Base-by-base conservation (phyloP, 2,888 invertebrate species). In the Chesias legatella region DNA sequence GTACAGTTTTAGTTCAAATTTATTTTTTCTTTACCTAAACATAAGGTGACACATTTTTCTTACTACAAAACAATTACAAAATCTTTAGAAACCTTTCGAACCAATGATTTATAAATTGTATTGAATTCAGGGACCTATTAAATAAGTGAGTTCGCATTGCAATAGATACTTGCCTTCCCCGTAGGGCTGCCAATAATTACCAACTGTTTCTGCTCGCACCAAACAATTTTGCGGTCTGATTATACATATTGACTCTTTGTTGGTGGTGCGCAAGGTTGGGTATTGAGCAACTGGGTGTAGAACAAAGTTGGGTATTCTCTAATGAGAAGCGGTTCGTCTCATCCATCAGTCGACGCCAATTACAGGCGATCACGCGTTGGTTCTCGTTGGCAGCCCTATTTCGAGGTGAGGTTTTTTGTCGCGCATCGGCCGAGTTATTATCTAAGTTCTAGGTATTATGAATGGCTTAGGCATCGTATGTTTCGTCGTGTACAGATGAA, bases 311-410 rank as follows among this genome's bases (percentile, higher is more conserved):
- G 72, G 56, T 23, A 33, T 55, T 50, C 51, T 56, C 61, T 70
- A 73, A 74, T 74, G 72, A 74, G 72, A 63, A 63, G 49, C 60
- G 58, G 63, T 55, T 49, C 56, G 56, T 64, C 65, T 60, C 68
- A 73, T 71, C 73, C 71, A 69, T 69, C 55, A 55, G 51, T 52
- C 43, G 53, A 51, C 47, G 55, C 81, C 83, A 85, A 84, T 85
- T 84, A 85, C 81, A 73, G 68, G 61, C 66, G 76, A 79, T 82
- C 82, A 79, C 78, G 79, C 76, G 72, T 79, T 67, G 62, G 64
- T 63, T 67, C 58, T 49, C 44, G 56, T 59, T 72, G 75, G 69
- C 73, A 79, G 71, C 75, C 78, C 74, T 79, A 79, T 79, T 58
- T 52, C 58, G 43, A 48, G 52, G 48, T 44, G 39, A 43, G 37